Evolutionary conservation across 30 jellyfish, hydroid and myxozoan genomes (phyloP), one percentile per base, ranked within the genome.

Genomic region (Aurelia aurita): DNA sequence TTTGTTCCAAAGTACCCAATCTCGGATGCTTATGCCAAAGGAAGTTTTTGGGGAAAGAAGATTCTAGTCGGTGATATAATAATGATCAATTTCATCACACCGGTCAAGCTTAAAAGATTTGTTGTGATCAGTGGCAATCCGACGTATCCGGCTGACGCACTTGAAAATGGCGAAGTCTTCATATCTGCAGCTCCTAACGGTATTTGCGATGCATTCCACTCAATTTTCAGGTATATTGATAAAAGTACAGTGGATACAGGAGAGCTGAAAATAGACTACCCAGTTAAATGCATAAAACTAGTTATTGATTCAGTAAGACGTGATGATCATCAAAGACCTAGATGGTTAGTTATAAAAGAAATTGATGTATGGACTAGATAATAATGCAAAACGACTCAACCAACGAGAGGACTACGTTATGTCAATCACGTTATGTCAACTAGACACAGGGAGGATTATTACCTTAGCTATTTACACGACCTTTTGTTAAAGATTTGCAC

Each of bases 281-380:
- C 94, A 0, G 59, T 94, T 46, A 71, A 85, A 57, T 94, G 99
- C 73, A 45, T 94, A n/a, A 80, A 75, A 32, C 85, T 94, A 11
- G 34, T 51, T 16, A 27, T 94, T 11, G 72, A 46, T 22, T 35
- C 90, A 11, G 92, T 89, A 0, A 69, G 94, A 12, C 32, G 8
- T 14, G 97, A 89, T 81, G 96, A 89, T 55, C 84, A 84, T 79
- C 78, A 75, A 3, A 39, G 81, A 35, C 49, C 74, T 2, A 77
- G 96, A 45, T 94, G 99, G 99, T 80, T 94, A 13, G 84, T 94
- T 23, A 84, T 94, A 3, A 45, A 86, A 16, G 97, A 94, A 67
- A 94, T 94, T 18, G 97, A 35, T 28, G 80, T 86, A 18, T 86
- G 95, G 95, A 51, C 87, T 2, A 74, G 44, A 45, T 68, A 70